These are phyloP conservation scores for Drosophila lacertosa DNA, from an alignment of 1,140 invertebrate genomes.

Conservation along the genomic window DNA sequence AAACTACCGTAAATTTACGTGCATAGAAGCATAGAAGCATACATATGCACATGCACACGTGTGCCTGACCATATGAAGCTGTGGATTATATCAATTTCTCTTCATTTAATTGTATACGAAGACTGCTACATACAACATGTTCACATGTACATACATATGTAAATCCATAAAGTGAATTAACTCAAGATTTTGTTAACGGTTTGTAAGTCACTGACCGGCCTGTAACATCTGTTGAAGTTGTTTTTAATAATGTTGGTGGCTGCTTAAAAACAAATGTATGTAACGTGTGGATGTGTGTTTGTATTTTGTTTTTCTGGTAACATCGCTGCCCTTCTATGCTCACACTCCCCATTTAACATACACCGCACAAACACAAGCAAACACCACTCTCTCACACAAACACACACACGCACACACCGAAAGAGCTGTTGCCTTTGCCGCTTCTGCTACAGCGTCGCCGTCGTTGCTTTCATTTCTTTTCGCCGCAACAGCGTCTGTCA, in stretches of 20 bases:
- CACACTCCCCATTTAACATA: slow-evolving; percentile 20
- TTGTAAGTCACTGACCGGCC: slow-evolving; percentile 38
- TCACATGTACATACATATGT: slow-evolving; percentile 14
- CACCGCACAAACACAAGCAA: slow-evolving; percentile 7
- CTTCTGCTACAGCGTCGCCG: slow-evolving; percentile 34
- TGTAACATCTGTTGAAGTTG: slow-evolving; percentile 44
- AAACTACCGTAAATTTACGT: slow-evolving; percentile 39
- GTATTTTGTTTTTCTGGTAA: slow-evolving; percentile 65
- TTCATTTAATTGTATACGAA: slow-evolving; percentile 22
- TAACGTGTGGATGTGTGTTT: slow-evolving; percentile 10
- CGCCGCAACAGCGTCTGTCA: slow-evolving; percentile 55
- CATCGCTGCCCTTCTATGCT: slow-evolving; percentile 45
- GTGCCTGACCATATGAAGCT: too few species aligned
- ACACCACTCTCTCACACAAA: slow-evolving; percentile 16
- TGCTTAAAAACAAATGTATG: slow-evolving; percentile 3
- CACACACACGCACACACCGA: slow-evolving; percentile 7
- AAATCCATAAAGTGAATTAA: slow-evolving; percentile 13
- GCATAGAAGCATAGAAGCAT: slow-evolving; percentile 2
- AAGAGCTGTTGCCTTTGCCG: slow-evolving; percentile 15
- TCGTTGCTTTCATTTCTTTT: slow-evolving; percentile 56
- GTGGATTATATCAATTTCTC: slow-evolving; percentile 38
- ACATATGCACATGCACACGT: slow-evolving; percentile 2
- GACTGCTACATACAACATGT: too few species aligned
- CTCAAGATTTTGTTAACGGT: slow-evolving; percentile 15
- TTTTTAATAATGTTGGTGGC: slow-evolving; percentile 5